Percentiles rank a stretch among this genome's conserved stretches.
These are phyloP conservation scores for Cantharis flavilabris DNA, from an alignment of 2,888 invertebrate genomes.

Conservation along the genomic window DNA sequence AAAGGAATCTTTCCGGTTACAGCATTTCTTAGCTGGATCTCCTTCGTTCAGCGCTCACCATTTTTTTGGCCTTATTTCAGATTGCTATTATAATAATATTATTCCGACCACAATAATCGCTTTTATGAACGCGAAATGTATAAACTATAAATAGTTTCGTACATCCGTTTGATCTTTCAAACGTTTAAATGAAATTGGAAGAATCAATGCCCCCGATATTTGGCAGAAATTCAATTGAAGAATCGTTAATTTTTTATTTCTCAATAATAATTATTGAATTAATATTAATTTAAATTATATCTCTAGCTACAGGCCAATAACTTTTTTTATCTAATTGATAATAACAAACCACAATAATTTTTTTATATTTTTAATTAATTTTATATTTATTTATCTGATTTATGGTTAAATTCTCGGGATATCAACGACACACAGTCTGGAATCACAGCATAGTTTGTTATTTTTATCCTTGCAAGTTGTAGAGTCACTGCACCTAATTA, in stretches of 20 bases:
- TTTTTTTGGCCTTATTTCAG: neutral
- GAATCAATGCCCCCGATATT: neutral
- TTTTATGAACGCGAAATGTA: neutral
- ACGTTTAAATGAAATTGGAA: neutral
- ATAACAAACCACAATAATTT: neutral
- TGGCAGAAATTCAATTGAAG: neutral
- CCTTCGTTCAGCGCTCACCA: neutral
- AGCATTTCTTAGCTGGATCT: neutral
- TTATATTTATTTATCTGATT: neutral
- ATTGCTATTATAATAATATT: neutral
- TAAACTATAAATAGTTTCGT: neutral
- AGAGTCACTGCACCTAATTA: neutral
- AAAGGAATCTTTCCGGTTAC: neutral
- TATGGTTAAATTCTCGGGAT: neutral
- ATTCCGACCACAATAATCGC: neutral
- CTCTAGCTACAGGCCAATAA: neutral
- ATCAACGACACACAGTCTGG: neutral
- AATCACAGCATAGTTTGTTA: neutral
- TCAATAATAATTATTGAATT: neutral
- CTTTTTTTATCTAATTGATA: neutral
- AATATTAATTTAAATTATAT: neutral
- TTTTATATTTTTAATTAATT: neutral
- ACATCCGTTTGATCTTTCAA: neutral
- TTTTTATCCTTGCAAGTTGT: neutral
- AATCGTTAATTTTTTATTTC: neutral